Evolutionary conservation across 2,888 invertebrate species (phyloP).

Genomic region (Hesperia comma): DNA sequence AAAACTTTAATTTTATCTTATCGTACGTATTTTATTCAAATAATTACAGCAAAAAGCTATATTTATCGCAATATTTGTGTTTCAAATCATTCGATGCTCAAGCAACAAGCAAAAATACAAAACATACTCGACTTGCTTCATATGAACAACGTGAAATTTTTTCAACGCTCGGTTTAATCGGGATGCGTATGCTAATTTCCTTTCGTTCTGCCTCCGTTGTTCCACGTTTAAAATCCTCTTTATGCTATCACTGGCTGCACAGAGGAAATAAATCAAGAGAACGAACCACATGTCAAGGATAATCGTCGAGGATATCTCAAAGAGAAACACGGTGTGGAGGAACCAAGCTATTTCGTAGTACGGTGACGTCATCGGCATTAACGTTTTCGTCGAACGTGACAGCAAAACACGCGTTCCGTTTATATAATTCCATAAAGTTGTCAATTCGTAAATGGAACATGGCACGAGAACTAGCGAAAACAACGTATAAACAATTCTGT

Average conservation of each 20-base stretch:
- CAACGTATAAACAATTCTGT: slow-evolving; percentile 47
- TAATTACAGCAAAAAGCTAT: too few species aligned
- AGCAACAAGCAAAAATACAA: background rate
- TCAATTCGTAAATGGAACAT: slow-evolving; percentile 50
- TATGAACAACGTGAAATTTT: slow-evolving; percentile 57
- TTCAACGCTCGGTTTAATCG: slow-evolving; percentile 55
- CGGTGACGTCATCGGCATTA: slow-evolving; percentile 66
- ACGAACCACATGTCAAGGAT: slow-evolving; percentile 66
- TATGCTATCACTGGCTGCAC: slow-evolving; percentile 55
- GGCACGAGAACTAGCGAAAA: slow-evolving; percentile 51
- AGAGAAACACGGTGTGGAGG: slow-evolving; percentile 58
- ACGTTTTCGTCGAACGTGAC: slow-evolving; percentile 58
- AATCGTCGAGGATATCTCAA: slow-evolving; percentile 52
- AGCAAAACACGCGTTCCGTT: slow-evolving; percentile 55
- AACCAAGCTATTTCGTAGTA: slow-evolving; percentile 62
- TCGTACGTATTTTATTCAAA: too few species aligned
- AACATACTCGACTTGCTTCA: slow-evolving; percentile 54
- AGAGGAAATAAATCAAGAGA: slow-evolving; percentile 56
- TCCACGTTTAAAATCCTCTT: slow-evolving; percentile 49
- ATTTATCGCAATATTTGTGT: too few species aligned
- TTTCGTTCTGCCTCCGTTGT: slow-evolving; percentile 42
- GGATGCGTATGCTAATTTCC: slow-evolving; percentile 47
- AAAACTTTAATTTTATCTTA: too few species aligned
- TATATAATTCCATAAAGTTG: slow-evolving; percentile 57
- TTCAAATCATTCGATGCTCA: too few species aligned